Evolutionary conservation across 2,888 invertebrate species (phyloP).

Genomic region (Venusia cambrica): DNA sequence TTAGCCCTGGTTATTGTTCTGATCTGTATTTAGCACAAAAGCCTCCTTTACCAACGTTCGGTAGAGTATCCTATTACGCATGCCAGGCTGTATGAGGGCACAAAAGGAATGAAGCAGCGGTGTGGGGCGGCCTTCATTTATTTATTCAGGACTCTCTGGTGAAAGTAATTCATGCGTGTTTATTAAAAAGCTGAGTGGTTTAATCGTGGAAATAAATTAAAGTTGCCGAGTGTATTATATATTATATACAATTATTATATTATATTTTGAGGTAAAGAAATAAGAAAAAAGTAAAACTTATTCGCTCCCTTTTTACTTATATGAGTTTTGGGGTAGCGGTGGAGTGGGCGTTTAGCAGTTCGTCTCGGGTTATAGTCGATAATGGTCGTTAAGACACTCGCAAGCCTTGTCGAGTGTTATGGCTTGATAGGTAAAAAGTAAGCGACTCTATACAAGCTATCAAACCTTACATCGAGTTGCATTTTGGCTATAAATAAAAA

Average conservation of each 20-base stretch:
- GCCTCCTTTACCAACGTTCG: conserved; percentile 54
- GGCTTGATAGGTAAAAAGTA: conserved; percentile 14
- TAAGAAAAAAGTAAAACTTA: too few relatives aligned
- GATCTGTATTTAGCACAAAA: conserved; percentile 65
- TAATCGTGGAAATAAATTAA: conserved; percentile 53
- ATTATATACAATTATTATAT: too few relatives aligned
- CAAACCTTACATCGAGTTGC: too few relatives aligned
- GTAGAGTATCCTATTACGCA: conserved; percentile 70
- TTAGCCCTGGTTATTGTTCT: conserved; percentile 48
- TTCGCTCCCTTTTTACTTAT: conserved; percentile 9
- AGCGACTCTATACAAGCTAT: conserved; percentile 10
- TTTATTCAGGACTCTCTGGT: conserved; percentile 67
- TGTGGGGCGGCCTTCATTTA: conserved; percentile 66
- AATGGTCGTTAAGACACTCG: conserved; percentile 21
- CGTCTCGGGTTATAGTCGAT: conserved; percentile 18
- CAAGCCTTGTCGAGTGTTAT: conserved; percentile 15
- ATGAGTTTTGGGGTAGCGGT: conserved; percentile 12
- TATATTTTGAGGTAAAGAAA: conserved; percentile 18
- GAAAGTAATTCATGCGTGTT: conserved; percentile 72
- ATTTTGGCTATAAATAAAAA: too few relatives aligned
- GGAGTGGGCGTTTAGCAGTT: conserved; percentile 19
- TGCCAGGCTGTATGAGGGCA: conserved; percentile 63
- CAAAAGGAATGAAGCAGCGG: conserved; percentile 65
- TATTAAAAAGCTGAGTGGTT: conserved; percentile 65
- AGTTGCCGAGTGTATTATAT: too few relatives aligned